Evolutionary conservation across 2,888 invertebrate genomes (phyloP).

Genomic region (Steinernema scapterisci): DNA sequence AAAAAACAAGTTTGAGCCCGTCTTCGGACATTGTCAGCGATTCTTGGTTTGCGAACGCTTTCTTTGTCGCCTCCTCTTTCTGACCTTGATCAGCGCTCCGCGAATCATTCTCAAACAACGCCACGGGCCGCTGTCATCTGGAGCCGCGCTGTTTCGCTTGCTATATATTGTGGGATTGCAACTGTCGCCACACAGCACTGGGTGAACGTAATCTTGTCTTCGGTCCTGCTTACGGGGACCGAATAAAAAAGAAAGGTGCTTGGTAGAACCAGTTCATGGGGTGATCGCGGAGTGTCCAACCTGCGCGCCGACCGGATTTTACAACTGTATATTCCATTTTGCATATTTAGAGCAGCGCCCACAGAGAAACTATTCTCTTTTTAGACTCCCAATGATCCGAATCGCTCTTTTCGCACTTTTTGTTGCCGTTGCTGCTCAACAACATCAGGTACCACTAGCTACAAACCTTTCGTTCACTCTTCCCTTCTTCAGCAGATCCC

Average conservation of each 20-base stretch:
- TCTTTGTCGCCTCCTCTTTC: slow-evolving; percentile 14
- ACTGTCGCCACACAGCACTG: not conserved
- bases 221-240: not conserved
- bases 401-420: not conserved
- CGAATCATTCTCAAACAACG: slow-evolving; percentile 5
- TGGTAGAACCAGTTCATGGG: slow-evolving; percentile 18
- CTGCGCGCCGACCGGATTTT: not conserved
- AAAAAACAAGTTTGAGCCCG: slow-evolving; percentile 14
- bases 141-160: not conserved
- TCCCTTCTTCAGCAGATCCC: not conserved
- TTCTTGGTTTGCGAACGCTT: slow-evolving; percentile 16
- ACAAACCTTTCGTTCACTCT: not conserved
- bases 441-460: slow-evolving; percentile 10
- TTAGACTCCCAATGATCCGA: not conserved
- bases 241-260: not conserved
- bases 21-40: not conserved
- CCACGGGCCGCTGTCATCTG: slow-evolving; percentile 6
- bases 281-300: not conserved
- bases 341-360: slow-evolving; percentile 2
- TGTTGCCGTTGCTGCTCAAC: not conserved
- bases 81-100: slow-evolving; percentile 12
- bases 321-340: not conserved
- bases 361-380: not conserved
- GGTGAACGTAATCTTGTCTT: not conserved
- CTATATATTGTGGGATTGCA: not conserved